Evolutionary conservation across 2,113 vertebrate genomes (phyloP), one percentile per base, ranked within the genome.

Genomic region (Oxyura jamaicensis): DNA sequence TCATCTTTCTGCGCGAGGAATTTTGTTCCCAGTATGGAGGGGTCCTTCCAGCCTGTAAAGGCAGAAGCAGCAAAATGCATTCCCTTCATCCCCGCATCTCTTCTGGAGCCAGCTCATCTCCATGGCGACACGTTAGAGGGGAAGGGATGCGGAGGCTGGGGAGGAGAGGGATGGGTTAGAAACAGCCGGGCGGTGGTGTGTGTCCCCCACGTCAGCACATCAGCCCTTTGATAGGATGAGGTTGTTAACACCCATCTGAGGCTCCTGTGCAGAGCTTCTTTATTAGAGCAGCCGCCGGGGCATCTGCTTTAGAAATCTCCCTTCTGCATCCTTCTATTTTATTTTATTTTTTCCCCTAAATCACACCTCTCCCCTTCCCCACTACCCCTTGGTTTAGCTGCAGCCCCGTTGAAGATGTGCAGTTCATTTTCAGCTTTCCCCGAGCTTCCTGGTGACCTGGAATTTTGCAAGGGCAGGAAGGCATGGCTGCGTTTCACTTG

Each of bases 41-140:
- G 55, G 25, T 74, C 8, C 41, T 85, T 78, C 35, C 63, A 76
- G 80, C 53, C 68, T 90, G 71, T 36, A 76, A 80, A 91, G 78
- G 63, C 88, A 92, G 71, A 92, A 96, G 80, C 41, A 62, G 86
- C 89, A 84, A 94, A 96, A 97, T 93, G 95, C 92, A 36, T 97
- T 97, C 93, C 95, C 95, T 97, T 93, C 96, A 74, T 97, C 95
- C 90, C 95, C 59, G 96, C 96, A 97, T 98, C 76, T 76, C 91
- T 94, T 96, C 86, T 88, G 68, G 93, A 97, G 96, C 97, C 72
- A 95, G 97, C 97, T 94, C 3, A 96, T 99, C 98, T 95, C 99
- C 97, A 99, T 99, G 97, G 98, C 97, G 99, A 99, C 99, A 80
- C 13, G 92, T 91, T 96, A 97, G 98, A 91, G 97, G 97, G 98